These are phyloP conservation scores for Pseudanteris insignis DNA, from an alignment of 2,888 invertebrate genomes.

Conservation along the genomic window DNA sequence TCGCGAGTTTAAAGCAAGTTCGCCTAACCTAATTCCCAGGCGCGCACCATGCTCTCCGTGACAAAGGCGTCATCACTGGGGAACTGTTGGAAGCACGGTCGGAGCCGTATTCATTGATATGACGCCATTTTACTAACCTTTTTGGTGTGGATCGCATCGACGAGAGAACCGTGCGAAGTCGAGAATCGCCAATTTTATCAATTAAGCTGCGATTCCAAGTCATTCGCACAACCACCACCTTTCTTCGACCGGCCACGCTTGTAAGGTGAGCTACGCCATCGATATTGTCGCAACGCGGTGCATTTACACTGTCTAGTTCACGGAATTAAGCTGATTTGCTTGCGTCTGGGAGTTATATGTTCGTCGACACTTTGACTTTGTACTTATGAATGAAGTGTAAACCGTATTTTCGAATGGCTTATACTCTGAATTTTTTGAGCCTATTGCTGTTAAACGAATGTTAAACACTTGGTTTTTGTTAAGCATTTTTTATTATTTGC, in stretches of 20 bases:
- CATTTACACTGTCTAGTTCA: too few relatives aligned
- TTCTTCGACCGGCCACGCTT: slow-evolving; percentile 1
- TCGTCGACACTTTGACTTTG: too few relatives aligned
- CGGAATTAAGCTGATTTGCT: too few relatives aligned
- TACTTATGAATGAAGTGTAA: too few relatives aligned
- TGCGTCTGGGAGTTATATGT: too few relatives aligned
- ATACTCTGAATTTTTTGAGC: too few relatives aligned
- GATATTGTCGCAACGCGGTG: background rate
- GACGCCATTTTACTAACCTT: slow-evolving; percentile 67
- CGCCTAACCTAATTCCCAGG: slow-evolving; percentile 51
- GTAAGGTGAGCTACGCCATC: slow-evolving; percentile 6
- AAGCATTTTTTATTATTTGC: too few relatives aligned
- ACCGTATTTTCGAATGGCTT: too few relatives aligned
- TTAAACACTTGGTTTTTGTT: too few relatives aligned
- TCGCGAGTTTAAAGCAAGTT: background rate
- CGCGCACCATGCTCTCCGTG: slow-evolving; percentile 47
- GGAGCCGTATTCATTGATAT: slow-evolving; percentile 56
- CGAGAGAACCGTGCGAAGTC: slow-evolving; percentile 27
- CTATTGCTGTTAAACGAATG: too few relatives aligned
- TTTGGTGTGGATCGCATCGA: slow-evolving; percentile 53
- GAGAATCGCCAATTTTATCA: too few relatives aligned
- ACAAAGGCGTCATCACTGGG: slow-evolving; percentile 62
- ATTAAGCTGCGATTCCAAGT: too few relatives aligned
- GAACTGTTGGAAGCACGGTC: slow-evolving; percentile 50
- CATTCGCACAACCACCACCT: background rate